These are phyloP conservation scores for Masticophis lateralis DNA, from an alignment of 2,797 vertebrate species.

Conservation along the genomic window DNA sequence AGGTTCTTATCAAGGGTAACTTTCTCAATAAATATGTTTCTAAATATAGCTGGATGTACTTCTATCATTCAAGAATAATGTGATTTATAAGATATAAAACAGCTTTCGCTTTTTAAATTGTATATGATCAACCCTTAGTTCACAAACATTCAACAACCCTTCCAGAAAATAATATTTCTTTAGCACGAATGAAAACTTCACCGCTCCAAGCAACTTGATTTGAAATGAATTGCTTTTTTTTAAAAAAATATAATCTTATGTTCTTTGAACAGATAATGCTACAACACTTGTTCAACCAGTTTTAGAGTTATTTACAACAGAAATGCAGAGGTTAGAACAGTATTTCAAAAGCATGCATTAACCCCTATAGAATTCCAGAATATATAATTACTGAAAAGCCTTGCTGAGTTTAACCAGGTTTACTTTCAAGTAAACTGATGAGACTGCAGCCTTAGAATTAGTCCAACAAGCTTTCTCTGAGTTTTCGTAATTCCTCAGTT, in stretches of 20 bases:
- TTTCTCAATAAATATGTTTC: background rate
- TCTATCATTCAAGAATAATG: background rate
- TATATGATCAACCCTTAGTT: background rate
- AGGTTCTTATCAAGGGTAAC: background rate
- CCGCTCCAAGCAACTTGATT: conserved; percentile 44
- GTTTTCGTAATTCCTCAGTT: background rate
- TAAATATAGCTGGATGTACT: background rate
- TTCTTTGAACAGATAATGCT: conserved; percentile 55
- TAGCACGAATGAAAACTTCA: conserved; percentile 22
- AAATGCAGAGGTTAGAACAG: conserved; percentile 55
- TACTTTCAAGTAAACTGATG: background rate
- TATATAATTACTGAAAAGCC: background rate
- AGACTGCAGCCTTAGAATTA: background rate
- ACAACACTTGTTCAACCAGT: conserved; percentile 45
- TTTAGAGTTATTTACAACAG: conserved; percentile 63
- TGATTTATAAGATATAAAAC: background rate
- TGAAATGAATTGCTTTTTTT: conserved; percentile 50
- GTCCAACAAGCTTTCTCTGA: background rate
- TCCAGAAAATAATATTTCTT: background rate
- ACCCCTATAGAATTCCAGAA: background rate
- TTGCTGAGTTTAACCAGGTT: background rate
- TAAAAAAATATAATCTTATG: conserved; percentile 36
- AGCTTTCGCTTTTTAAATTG: background rate
- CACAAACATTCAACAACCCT: background rate
- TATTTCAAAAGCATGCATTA: background rate